These are phyloP conservation scores for Peromyscus aztecus DNA, from an alignment of 2,797 vertebrate genomes.

Conservation along the genomic window DNA sequence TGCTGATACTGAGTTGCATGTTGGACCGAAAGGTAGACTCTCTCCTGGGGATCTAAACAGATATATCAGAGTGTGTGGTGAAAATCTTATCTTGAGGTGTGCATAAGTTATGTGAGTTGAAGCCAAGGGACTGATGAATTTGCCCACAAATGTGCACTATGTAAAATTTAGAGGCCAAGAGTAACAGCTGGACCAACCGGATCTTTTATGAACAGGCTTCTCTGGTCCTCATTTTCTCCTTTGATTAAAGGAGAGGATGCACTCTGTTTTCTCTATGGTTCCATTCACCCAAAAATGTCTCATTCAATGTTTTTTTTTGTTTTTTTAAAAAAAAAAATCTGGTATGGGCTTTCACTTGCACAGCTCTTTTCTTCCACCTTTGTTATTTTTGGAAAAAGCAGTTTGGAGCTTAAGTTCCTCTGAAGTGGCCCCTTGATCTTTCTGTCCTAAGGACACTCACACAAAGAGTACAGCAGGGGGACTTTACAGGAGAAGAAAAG, in stretches of 20 bases:
- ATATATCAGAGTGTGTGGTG: background rate
- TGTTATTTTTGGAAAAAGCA: constrained; percentile 82
- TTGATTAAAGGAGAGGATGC: constrained; percentile 1
- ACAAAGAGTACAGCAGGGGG: constrained; percentile 47
- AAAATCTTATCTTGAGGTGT: background rate
- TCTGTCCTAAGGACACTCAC: constrained; percentile 74
- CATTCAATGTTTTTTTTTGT: background rate
- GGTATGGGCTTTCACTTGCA: constrained; percentile 63
- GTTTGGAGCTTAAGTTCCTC: constrained; percentile 83
- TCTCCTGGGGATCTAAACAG: background rate
- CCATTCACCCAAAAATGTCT: constrained; percentile 11
- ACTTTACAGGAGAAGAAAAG: constrained; percentile 74
- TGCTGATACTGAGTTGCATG: background rate
- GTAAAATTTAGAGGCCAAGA: background rate
- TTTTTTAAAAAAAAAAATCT: background rate
- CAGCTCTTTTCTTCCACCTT: constrained; percentile 71
- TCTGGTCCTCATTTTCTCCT: constrained; percentile 46
- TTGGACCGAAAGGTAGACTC: background rate
- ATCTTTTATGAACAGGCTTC: background rate
- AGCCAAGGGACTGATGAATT: background rate
- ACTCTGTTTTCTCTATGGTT: background rate
- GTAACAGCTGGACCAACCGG: background rate
- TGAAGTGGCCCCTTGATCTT: constrained; percentile 76
- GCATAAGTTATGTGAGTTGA: accelerated
- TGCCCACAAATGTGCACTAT: too few species aligned